These are phyloP conservation scores for Percopsis transmontana DNA, from an alignment of 2,113 vertebrate genomes.

Conservation along the genomic window DNA sequence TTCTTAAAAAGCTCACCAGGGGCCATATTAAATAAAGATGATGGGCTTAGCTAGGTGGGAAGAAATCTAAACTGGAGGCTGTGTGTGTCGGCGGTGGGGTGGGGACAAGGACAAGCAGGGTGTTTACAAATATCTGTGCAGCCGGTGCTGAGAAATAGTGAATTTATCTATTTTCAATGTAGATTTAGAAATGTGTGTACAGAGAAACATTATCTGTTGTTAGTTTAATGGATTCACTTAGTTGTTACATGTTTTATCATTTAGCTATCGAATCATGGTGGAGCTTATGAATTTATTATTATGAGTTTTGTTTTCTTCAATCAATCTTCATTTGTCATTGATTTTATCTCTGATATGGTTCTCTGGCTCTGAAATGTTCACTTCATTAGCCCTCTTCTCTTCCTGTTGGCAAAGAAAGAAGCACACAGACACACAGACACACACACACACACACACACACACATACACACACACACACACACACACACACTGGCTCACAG, in stretches of 20 bases:
- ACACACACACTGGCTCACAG: neutral
- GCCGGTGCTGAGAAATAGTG: conserved; percentile 38
- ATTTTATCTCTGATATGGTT: conserved; percentile 45
- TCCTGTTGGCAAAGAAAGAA: conserved; percentile 32
- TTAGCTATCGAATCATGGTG: conserved; percentile 22
- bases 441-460: conserved; percentile 6
- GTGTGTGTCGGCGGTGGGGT: conserved; percentile 52
- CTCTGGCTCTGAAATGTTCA: conserved; percentile 61
- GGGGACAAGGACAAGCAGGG: conserved; percentile 50
- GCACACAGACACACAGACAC: neutral
- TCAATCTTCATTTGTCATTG: conserved; percentile 3
- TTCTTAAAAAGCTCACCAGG: conserved; percentile 68
- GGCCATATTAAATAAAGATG: conserved; percentile 75
- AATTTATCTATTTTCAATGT: conserved; percentile 30
- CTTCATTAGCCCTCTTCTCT: conserved; percentile 60
- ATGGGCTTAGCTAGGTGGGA: conserved; percentile 63
- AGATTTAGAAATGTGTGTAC: conserved; percentile 27
- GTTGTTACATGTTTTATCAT: conserved; percentile 18
- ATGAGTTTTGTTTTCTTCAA: neutral
- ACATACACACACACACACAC: neutral
- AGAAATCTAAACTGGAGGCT: conserved; percentile 46
- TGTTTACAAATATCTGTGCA: conserved; percentile 45
- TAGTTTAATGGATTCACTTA: neutral
- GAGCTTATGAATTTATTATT: neutral
- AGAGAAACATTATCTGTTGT: conserved; percentile 15